Percentiles rank a stretch among this genome's conserved stretches.
These are phyloP conservation scores for Chloebia gouldiae DNA, from an alignment of 2,113 vertebrate species.

Conservation along the genomic window DNA sequence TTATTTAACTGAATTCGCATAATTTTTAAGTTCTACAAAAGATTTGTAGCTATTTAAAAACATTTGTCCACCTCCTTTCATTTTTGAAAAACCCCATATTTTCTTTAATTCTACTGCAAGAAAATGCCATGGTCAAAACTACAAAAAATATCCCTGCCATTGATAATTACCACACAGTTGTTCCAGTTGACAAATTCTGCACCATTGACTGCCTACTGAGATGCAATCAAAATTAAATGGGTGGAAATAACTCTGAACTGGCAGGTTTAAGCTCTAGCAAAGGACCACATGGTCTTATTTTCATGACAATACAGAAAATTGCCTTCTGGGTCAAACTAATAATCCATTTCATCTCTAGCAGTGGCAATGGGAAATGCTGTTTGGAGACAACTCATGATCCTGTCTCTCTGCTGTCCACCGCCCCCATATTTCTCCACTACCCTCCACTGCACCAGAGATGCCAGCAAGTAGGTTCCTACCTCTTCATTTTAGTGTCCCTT, in stretches of 20 bases:
- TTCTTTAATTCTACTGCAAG: not conserved
- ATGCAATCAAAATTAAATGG: slow-evolving; percentile 60
- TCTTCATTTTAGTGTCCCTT: not conserved
- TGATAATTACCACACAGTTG: slow-evolving; percentile 36
- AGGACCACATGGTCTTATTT: slow-evolving; percentile 3
- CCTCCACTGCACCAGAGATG: rapidly evolving
- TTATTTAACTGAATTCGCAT: not conserved
- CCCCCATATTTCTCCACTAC: not conserved
- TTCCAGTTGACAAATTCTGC: slow-evolving; percentile 1
- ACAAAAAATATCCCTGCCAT: not conserved
- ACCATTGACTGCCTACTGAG: slow-evolving; percentile 49
- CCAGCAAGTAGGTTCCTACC: not conserved
- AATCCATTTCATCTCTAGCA: not conserved
- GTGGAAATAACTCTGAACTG: slow-evolving; percentile 52
- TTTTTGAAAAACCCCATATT: not conserved
- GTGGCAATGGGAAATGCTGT: not conserved
- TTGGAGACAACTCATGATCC: not conserved
- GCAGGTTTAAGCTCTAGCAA: slow-evolving; percentile 15
- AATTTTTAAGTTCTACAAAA: not conserved
- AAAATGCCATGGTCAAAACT: not conserved
- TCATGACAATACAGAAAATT: slow-evolving; percentile 4
- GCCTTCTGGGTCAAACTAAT: slow-evolving; percentile 2
- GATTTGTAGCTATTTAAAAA: not conserved
- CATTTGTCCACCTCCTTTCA: not conserved
- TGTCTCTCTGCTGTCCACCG: not conserved